These are phyloP conservation scores for Diglossa brunneiventris DNA, from an alignment of 2,113 vertebrate genomes.

Conservation along the genomic window DNA sequence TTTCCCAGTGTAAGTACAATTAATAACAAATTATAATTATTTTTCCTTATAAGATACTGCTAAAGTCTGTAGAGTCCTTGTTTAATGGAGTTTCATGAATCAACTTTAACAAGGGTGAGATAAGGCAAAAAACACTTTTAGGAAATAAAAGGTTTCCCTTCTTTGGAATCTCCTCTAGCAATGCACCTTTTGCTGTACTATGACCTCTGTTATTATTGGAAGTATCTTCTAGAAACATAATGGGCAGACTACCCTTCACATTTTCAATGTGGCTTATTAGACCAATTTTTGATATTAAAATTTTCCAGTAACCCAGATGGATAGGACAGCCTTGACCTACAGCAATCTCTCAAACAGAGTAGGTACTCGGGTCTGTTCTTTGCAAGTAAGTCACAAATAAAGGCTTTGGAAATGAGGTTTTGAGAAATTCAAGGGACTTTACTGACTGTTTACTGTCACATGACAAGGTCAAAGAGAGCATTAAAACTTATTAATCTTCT, in stretches of 20 bases:
- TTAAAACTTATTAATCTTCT: background rate
- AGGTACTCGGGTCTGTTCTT: background rate
- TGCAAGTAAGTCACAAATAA: background rate
- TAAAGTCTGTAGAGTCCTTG: background rate
- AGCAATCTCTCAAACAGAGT: background rate
- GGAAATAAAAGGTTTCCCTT: background rate
- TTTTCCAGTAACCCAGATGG: background rate
- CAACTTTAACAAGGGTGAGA: background rate
- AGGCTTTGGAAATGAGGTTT: background rate
- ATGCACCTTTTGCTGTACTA: background rate
- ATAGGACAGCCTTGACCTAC: background rate
- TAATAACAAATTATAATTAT: background rate
- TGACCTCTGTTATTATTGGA: background rate
- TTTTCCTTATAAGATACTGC: background rate
- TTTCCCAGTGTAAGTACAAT: background rate
- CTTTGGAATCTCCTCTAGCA: background rate
- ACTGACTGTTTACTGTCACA: background rate
- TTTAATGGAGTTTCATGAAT: background rate
- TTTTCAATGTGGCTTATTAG: background rate
- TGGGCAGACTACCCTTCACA: background rate
- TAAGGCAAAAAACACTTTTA: background rate
- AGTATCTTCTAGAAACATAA: background rate
- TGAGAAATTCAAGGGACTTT: background rate
- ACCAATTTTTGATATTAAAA: background rate
- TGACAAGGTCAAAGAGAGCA: background rate